Evolutionary conservation across 2,888 invertebrate genomes (phyloP), one percentile per base, ranked within the genome.

Genomic region (Onchidella celtica): DNA sequence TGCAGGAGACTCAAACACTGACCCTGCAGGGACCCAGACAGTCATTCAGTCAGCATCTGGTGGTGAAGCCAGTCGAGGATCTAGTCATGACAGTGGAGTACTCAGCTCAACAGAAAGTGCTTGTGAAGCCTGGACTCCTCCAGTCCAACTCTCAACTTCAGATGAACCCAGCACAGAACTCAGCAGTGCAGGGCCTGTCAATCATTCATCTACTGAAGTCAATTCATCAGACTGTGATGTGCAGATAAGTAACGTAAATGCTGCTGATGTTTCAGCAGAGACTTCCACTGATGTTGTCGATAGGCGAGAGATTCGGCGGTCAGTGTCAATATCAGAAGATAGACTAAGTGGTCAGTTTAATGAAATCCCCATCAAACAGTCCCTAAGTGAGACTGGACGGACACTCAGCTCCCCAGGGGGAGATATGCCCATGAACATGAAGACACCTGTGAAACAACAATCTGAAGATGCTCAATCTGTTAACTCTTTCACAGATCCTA

Each of bases 371-470:
- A 38, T 38, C 1, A 88, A 85, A 83, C 87, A 83, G 57, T 81
- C 82, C 3, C 72, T 88, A 21, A 86, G 81, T 68, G 88, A 88
- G 69, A 83, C 88, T 4, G 89, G 89, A 77, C 79, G 88, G 69
- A 88, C 89, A 36, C 86, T 86, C 74, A 90, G 90, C 82, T 88
- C 88, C 66, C 89, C 90, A 27, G 88, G 87, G 47, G 84, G 86
- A 47, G 57, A 73, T 24, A 32, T 65, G 36, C 57, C 59, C 14
- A 73, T 87, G 24, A 87, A 86, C 66, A 11, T 24, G 29, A 70
- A 68, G 29, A 72, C 70, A 11, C 65, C 81, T 0, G 75, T 77
- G 9, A 63, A 75, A 65, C 77, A 78, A 17, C 55, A 70, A 47
- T 61, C 81, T 61, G 81, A 81, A 76, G 81, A 82, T 55, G 47